A percentile compares a stretch with the other conserved stretches of the same genome.
phyloP scores from a whole-genome alignment of 2,113 vertebrate genomes.

The Egretta garzetta region DNA sequence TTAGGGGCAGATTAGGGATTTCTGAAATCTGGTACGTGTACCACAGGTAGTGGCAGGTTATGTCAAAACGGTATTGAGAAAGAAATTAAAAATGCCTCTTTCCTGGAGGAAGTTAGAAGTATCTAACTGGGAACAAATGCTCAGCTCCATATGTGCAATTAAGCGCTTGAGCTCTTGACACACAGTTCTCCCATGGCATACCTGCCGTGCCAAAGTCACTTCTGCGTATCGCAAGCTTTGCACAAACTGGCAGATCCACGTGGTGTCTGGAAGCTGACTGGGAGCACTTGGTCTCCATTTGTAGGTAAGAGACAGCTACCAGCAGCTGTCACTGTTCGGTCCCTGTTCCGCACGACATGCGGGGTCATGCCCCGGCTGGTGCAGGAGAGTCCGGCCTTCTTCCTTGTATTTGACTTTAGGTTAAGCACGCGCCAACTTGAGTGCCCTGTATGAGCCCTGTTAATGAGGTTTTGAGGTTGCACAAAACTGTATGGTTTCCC shows the following conservation, averaged over 20 bases:
- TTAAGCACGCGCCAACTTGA: not conserved
- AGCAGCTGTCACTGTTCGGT: not conserved
- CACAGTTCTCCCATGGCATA: not conserved
- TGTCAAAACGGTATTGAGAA: not conserved
- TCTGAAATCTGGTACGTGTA: not conserved
- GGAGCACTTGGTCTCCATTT: not conserved
- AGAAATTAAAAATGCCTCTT: not conserved
- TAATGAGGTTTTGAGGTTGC: not conserved
- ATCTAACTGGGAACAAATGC: not conserved
- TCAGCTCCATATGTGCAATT: accelerated
- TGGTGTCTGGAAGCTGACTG: not conserved
- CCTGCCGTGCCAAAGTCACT: not conserved
- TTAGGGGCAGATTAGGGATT: not conserved
- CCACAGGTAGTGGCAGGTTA: not conserved
- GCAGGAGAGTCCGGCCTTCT: not conserved
- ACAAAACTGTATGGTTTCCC: not conserved
- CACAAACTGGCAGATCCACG: not conserved
- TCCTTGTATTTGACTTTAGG: not conserved
- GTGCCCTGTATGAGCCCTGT: not conserved
- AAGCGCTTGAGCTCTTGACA: not conserved
- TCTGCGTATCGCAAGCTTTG: not conserved
- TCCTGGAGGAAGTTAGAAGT: not conserved
- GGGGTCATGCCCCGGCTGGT: not conserved
- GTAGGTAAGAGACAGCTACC: not conserved
- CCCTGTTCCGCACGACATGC: accelerated